These are phyloP conservation scores for Lepus timidus DNA, from an alignment of 2,113 vertebrate species.

Conservation along the genomic window DNA sequence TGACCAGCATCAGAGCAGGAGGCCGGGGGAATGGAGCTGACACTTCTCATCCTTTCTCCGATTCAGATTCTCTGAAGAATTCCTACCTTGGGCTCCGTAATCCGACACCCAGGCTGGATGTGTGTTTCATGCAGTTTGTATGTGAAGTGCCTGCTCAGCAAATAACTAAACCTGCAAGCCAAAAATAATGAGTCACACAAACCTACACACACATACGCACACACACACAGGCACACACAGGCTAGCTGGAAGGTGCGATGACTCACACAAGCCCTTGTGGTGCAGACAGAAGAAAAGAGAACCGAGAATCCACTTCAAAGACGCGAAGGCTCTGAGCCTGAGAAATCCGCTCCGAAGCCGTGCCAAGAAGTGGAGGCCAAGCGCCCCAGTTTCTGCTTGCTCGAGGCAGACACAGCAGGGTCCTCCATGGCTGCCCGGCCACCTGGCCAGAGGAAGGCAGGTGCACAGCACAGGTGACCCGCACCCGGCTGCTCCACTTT, in stretches of 20 bases:
- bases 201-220: background rate
- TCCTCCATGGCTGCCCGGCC: slow-evolving; percentile 26
- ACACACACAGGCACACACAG: background rate
- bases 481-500: background rate
- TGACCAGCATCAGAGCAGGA: slow-evolving; percentile 49
- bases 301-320: slow-evolving; percentile 61
- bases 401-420: slow-evolving; percentile 37
- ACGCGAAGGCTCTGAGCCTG: slow-evolving; percentile 57
- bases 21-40: background rate
- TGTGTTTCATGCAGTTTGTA: slow-evolving; percentile 37
- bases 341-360: slow-evolving; percentile 62
- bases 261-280: slow-evolving; percentile 12
- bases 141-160: slow-evolving; percentile 11
- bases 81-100: slow-evolving; percentile 58
- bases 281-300: slow-evolving; percentile 51
- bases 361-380: slow-evolving; percentile 50
- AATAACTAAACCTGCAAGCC: slow-evolving; percentile 15
- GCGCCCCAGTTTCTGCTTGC: slow-evolving; percentile 63
- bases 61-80: slow-evolving; percentile 47
- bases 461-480: background rate
- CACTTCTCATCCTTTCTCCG: slow-evolving; percentile 51
- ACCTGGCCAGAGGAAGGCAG: background rate
- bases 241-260: background rate
- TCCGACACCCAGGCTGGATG: background rate
- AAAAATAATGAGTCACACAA: slow-evolving; percentile 14